A percentile compares a stretch with the other conserved stretches of the same genome.
phyloP scores from a whole-genome alignment of 2,888 invertebrate species.

The Nemurella pictetii region DNA sequence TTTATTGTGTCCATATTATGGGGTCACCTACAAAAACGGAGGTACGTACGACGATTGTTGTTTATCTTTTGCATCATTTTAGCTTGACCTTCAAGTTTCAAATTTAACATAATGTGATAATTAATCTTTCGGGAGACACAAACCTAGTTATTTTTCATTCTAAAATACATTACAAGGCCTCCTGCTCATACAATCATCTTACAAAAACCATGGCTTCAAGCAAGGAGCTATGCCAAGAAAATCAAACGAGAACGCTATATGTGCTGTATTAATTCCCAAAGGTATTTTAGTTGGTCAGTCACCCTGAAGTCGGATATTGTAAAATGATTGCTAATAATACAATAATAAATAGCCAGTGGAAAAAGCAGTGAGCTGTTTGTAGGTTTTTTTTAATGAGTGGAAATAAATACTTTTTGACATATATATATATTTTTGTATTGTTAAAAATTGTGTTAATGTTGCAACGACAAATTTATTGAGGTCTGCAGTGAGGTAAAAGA shows the following conservation, averaged over 20 bases:
- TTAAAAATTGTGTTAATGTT: constrained; percentile 8
- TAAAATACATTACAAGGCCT: constrained; percentile 19
- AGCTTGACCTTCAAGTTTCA: constrained; percentile 29
- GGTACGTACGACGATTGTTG: constrained; percentile 40
- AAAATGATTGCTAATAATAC: neutral
- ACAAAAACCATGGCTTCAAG: neutral
- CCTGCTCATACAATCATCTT: constrained; percentile 2
- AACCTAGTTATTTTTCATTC: neutral
- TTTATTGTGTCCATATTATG: constrained; percentile 39
- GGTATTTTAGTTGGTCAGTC: neutral
- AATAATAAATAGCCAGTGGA: neutral
- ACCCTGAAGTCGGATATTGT: neutral
- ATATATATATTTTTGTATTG: neutral
- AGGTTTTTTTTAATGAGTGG: neutral
- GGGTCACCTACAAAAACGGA: constrained; percentile 40
- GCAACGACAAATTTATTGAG: neutral
- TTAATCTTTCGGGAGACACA: constrained; percentile 6
- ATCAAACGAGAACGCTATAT: neutral
- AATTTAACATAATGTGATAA: constrained; percentile 12
- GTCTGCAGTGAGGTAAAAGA: constrained; percentile 16
- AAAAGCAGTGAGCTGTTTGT: neutral
- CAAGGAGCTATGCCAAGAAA: neutral
- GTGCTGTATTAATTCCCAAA: neutral
- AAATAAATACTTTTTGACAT: neutral
- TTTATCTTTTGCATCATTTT: constrained; percentile 33